Base-by-base conservation (phyloP, 2,888 invertebrate species). In the Hyalella azteca region DNA sequence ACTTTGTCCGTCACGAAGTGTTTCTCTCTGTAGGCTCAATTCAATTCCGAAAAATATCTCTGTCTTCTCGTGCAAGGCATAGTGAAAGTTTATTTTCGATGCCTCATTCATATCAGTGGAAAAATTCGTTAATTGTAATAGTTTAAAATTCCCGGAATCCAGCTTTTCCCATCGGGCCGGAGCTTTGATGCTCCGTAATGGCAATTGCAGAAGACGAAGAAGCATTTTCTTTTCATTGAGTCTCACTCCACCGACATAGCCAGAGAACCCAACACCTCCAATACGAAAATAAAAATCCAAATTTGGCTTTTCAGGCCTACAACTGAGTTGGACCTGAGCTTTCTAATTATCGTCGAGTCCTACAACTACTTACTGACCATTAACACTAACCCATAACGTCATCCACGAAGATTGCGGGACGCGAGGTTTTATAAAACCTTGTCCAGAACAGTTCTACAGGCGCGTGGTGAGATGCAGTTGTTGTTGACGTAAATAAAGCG, bases 181-280 rank as follows among this genome's bases (percentile, higher is more conserved):
- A n/a, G 73, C 73, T 36, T 73, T 73, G 22, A 73, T 9, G 40
- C 32, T 73, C n/a, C 40, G n/a, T n/a, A 73, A 19, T 39, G 73
- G 73, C 36, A 39, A 36, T 39, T 73, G 9, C 39, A 39, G n/a
- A 36, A 39, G 22, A 0, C 40, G 36, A 36, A 73, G 32, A 7
- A 39, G 15, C 22, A 73, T n/a, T 73, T 73, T 73, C 32, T 39
- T 73, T 29, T 39, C 73, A 29, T 73, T 73, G 0, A 73, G 73
- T 29, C 9, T 29, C 32, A 73, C 39, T 13, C 22, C 40, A 15
- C 39, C 22, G 9, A 73, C 15, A 19, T 73, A 29, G 9, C 39
- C 73, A 22, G 11, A 39, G 39, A 73, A 73, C 19, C 19, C 4
- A 73, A 29, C 32, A 13, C 73, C 73, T 73, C 73, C 73, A 2